Evolutionary conservation across 2,797 vertebrate genomes (phyloP), one percentile per base, ranked within the genome.

Genomic region (Melanotaenia boesemani): DNA sequence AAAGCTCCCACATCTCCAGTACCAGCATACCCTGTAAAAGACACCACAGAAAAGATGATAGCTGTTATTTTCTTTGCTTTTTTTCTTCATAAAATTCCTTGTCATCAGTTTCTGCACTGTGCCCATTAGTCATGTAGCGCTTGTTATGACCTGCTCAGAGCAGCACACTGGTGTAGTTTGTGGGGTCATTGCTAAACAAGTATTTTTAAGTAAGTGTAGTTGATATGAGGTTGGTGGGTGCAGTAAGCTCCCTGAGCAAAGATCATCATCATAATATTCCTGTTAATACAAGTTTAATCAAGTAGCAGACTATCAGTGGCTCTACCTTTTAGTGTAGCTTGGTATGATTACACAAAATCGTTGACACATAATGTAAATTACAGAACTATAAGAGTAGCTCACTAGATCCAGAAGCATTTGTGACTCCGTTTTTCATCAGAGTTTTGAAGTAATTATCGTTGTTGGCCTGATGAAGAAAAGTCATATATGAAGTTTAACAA

Each of bases 101-200:
- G 63, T 71, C 65, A 46, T 80, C 39, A 22, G 48, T 64, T 55
- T 41, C 67, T 57, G 61, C 44, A 18, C 70, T 55, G 28, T 57
- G 57, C 54, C 52, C 72, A 66, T 55, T 70, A 44, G 32, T 57
- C 65, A 60, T 5, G 60, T 26, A 63, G 60, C 22, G 61, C 81
- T 67, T 86, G 85, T 86, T 62, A n/a, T 60, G 69, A 79, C 84
- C 81, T 89, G 88, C 67, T 79, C 34, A 0, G 46, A 67, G 75
- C 22, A 52, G 68, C 65, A 65, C 44, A 64, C 2, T 16, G 65
- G 37, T 64, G 57, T 57, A 66, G 48, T 71, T 71, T 50, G 58
- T 36, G 24, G 36, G 13, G n/a, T 30, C 57, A 57, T 69, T 61
- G 37, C 54, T 67, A 4, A 56, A 65, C 41, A 76, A 63, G 72